A percentile compares a stretch with the other conserved stretches of the same genome.
phyloP scores from a whole-genome alignment of 30 jellyfish, hydroid and myxozoan genomes.

The Calvadosia cruxmelitensis region DNA sequence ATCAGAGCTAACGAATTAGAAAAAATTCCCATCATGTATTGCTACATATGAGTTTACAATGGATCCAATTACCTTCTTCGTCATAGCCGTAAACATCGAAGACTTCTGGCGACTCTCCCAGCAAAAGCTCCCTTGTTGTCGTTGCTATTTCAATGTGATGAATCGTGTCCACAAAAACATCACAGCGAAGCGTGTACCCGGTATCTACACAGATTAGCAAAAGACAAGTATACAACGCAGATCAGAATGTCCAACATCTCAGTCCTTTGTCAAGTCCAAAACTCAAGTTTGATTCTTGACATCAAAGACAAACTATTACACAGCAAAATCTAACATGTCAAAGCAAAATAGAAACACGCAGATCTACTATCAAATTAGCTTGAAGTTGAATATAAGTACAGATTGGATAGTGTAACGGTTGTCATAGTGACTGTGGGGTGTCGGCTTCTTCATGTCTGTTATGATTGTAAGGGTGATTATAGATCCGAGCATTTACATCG shows the following conservation, averaged over 20 bases:
- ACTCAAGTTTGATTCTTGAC: background rate
- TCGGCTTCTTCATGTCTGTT: too few species aligned
- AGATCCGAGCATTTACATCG: too few species aligned
- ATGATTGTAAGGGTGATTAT: too few species aligned
- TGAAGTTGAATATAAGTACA: too few species aligned
- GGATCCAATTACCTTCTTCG: slow-evolving; percentile 82
- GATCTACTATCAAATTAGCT: too few species aligned
- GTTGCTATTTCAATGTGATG: slow-evolving; percentile 90
- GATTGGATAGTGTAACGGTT: too few species aligned
- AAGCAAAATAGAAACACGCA: too few species aligned
- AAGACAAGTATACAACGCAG: slow-evolving; percentile 1
- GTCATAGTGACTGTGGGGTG: too few species aligned
- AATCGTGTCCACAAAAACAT: slow-evolving; percentile 87
- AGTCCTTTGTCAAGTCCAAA: background rate
- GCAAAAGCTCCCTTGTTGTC: slow-evolving; percentile 75
- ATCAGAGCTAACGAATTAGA: background rate
- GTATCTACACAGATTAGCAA: slow-evolving; percentile 46
- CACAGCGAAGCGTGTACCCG: slow-evolving; percentile 77
- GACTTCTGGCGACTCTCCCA: slow-evolving; percentile 96
- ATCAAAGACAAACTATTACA: too few species aligned
- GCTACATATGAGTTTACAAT: too few species aligned
- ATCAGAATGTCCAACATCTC: background rate
- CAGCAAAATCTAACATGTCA: too few species aligned
- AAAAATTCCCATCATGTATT: too few species aligned
- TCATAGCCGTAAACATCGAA: slow-evolving; percentile 94